Percentiles rank a stretch among this genome's conserved stretches.
phyloP scores from a whole-genome alignment of 2,797 vertebrate genomes.

The Pseudomugil gertrudae region DNA sequence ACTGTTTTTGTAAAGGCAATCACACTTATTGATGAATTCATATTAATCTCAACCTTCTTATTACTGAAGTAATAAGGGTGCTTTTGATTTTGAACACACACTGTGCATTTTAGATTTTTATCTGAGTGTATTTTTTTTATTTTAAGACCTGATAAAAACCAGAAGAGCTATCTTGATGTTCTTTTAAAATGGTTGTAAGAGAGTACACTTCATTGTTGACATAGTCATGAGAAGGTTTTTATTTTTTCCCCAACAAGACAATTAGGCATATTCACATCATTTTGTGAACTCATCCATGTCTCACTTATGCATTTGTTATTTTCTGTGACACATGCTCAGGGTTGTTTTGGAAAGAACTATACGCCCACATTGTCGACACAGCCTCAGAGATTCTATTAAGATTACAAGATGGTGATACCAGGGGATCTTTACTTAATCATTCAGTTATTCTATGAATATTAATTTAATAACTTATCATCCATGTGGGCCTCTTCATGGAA shows the following conservation, averaged over 20 bases:
- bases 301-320: constrained; percentile 39
- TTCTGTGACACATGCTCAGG: constrained; percentile 21
- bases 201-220: not conserved
- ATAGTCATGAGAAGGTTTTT: constrained; percentile 20
- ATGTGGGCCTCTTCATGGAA: constrained; percentile 13
- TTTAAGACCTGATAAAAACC: not conserved
- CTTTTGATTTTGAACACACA: not conserved
- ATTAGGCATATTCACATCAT: not conserved
- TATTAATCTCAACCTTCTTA: not conserved
- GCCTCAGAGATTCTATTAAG: constrained; percentile 44
- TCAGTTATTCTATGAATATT: constrained; percentile 43
- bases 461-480: constrained; percentile 37
- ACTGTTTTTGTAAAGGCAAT: not conserved
- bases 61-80: not conserved
- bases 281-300: constrained; percentile 25
- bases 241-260: not conserved
- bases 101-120: not conserved
- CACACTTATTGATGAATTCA: not conserved
- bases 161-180: not conserved
- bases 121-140: not conserved
- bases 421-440: constrained; percentile 43
- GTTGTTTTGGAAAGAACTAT: constrained; percentile 39
- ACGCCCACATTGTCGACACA: constrained; percentile 26
- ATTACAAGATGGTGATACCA: constrained; percentile 33
- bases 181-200: not conserved